phyloP scores from a whole-genome alignment of 2,888 invertebrate genomes.

The Ormyrus labotus region DNA sequence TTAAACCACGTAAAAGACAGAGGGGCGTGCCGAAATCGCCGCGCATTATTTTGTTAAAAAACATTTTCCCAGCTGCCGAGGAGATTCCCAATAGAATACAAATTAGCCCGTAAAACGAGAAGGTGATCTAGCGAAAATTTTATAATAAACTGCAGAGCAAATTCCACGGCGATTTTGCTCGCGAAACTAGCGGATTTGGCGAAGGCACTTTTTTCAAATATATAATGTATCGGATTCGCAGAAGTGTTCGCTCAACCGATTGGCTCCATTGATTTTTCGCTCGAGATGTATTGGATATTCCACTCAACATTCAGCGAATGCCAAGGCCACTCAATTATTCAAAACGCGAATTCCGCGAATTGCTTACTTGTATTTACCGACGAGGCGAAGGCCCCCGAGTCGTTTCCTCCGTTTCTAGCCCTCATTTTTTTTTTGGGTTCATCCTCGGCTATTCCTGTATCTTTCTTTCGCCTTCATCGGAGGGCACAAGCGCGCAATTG shows the following conservation, averaged over 20 bases:
- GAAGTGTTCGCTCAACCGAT: constrained; percentile 8
- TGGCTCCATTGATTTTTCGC: constrained; percentile 44
- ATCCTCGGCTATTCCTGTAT: not conserved
- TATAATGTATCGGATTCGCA: constrained; percentile 31
- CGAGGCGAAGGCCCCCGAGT: constrained; percentile 15
- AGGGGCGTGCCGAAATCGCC: no score
- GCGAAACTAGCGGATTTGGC: not conserved
- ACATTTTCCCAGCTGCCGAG: not conserved
- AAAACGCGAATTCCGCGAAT: constrained; percentile 34
- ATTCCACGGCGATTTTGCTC: constrained; percentile 1
- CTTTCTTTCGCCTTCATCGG: not conserved
- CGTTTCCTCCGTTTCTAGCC: not conserved
- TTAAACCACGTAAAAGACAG: not conserved
- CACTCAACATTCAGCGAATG: not conserved
- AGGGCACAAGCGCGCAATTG: constrained; percentile 41
- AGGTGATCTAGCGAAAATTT: constrained; percentile 24
- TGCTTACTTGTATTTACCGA: constrained; percentile 28
- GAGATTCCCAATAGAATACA: constrained; percentile 26
- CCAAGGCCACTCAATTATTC: constrained; percentile 37
- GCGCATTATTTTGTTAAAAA: constrained; percentile 10
- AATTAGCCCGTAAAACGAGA: constrained; percentile 28
- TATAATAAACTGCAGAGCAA: not conserved
- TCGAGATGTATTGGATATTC: constrained; percentile 28
- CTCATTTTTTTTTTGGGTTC: no score
- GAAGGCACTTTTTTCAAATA: not conserved